These are phyloP conservation scores for Okamejei kenojei DNA, from an alignment of 2,797 vertebrate species.

Conservation along the genomic window DNA sequence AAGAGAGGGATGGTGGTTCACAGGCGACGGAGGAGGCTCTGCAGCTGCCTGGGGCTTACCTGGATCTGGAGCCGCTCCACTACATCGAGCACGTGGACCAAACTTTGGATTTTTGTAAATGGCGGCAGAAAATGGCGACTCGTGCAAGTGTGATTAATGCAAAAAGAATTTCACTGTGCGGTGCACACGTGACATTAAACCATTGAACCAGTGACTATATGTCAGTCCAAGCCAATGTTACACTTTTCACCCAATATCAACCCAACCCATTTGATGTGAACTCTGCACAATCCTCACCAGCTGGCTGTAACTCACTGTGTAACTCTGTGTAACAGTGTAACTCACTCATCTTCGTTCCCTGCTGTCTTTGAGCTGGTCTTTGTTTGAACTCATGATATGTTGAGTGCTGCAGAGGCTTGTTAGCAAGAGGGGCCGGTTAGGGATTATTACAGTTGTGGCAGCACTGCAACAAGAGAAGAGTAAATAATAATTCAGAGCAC, in stretches of 20 bases:
- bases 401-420: constrained; percentile 10
- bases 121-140: too few species aligned
- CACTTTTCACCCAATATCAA: not conserved
- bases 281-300: not conserved
- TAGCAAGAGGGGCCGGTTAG: not conserved
- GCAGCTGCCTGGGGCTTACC: too few species aligned
- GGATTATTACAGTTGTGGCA: not conserved
- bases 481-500: not conserved
- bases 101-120: too few species aligned
- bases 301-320: not conserved
- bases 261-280: not conserved
- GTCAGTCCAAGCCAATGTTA: not conserved
- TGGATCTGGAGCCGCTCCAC: too few species aligned
- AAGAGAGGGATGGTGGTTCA: too few species aligned
- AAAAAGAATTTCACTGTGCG: too few species aligned
- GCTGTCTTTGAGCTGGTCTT: not conserved
- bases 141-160: too few species aligned
- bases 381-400: not conserved
- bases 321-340: not conserved
- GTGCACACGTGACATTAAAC: too few species aligned
- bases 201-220: too few species aligned
- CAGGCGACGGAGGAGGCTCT: too few species aligned
- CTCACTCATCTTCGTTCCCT: not conserved
- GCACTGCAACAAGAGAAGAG: not conserved
- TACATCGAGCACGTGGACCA: too few species aligned